phyloP scores from a whole-genome alignment of 2,113 vertebrate genomes.

The Cochlearius cochlearius region DNA sequence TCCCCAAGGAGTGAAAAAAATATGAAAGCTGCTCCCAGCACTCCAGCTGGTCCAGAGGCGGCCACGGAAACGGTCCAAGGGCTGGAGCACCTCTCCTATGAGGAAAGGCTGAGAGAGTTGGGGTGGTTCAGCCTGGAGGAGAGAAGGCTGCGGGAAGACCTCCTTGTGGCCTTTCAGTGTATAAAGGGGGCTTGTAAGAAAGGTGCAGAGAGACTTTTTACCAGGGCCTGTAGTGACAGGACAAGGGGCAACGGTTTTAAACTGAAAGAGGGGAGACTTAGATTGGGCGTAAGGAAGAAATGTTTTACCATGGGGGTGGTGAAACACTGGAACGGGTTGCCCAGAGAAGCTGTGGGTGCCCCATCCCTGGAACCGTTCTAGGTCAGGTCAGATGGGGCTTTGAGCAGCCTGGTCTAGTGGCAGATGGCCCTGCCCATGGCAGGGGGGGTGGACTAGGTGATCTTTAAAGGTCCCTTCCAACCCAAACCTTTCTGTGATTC shows the following conservation, averaged over 20 bases:
- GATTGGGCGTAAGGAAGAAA: neutral
- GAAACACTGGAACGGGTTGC: neutral
- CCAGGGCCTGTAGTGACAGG: neutral
- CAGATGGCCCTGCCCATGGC: neutral
- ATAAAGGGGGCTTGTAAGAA: neutral
- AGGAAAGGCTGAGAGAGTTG: neutral
- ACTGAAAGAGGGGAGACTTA: neutral
- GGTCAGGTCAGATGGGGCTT: accelerated
- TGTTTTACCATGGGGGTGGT: neutral
- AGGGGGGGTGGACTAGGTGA: neutral
- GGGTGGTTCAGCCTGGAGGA: neutral
- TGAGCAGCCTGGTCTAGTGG: neutral
- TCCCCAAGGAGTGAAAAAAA: neutral
- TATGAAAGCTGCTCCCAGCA: neutral
- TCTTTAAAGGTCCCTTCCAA: neutral
- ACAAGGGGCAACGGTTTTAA: neutral
- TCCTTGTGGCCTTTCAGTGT: neutral
- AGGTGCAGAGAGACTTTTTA: neutral
- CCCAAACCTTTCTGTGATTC: neutral
- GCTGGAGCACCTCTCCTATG: neutral
- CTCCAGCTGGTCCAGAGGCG: neutral
- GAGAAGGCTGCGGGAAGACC: neutral
- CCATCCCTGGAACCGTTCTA: neutral
- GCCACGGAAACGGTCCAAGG: neutral
- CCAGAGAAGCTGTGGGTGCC: neutral